phyloP scores from a whole-genome alignment of 2,113 vertebrate species.

The Apus apus region DNA sequence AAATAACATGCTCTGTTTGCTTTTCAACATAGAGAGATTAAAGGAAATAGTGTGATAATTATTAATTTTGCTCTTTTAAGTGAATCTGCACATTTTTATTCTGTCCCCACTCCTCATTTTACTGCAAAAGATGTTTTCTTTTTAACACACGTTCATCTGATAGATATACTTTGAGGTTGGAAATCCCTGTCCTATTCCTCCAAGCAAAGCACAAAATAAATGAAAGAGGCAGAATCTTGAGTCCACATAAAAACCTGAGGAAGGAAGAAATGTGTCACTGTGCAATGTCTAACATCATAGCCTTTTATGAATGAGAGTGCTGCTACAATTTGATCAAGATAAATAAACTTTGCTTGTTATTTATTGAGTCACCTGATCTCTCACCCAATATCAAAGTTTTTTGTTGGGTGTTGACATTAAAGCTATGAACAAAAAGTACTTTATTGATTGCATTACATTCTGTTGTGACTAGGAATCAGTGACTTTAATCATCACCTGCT shows the following conservation, averaged over 20 bases:
- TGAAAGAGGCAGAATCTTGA: background rate
- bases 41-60: constrained; percentile 61
- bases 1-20: constrained; percentile 68
- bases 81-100: constrained; percentile 34
- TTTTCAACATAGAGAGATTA: constrained; percentile 61
- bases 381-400: background rate
- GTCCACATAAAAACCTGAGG: background rate
- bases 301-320: background rate
- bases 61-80: constrained; percentile 68
- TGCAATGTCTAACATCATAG: background rate
- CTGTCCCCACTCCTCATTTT: constrained; percentile 1
- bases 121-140: background rate
- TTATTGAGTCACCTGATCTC: background rate
- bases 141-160: background rate
- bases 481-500: background rate
- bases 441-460: background rate
- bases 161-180: background rate
- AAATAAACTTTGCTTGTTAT: background rate
- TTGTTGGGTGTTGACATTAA: background rate
- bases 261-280: background rate
- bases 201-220: background rate
- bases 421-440: background rate
- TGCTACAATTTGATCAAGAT: background rate
- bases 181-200: background rate
- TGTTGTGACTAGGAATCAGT: background rate